Conservation (phyloP, 1,140 invertebrate genomes). For the Papilio helenus region DNA sequence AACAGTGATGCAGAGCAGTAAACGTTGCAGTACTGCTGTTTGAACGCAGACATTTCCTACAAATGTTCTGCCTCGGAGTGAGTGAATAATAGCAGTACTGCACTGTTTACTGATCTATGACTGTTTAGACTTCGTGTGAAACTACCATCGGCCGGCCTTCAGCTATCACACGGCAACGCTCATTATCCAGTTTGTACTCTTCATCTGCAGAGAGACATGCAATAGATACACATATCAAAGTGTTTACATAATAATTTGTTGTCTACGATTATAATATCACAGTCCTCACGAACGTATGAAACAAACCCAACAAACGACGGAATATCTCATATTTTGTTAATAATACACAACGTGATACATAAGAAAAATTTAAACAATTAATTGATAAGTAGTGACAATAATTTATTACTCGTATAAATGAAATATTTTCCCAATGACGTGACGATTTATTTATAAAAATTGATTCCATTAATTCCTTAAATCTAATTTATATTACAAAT, state of each 20-base stretch:
- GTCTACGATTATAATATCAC: too few species aligned
- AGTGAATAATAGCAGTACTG: background rate
- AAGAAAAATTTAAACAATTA: background rate
- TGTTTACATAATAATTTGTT: background rate
- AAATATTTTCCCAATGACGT: background rate
- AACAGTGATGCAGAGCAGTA: background rate
- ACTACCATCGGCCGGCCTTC: background rate
- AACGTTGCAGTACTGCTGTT: background rate
- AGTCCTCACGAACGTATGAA: background rate
- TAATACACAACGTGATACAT: background rate
- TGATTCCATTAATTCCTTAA: background rate
- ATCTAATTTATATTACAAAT: background rate
- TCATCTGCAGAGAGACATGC: background rate
- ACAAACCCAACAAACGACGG: background rate
- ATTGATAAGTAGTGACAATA: background rate
- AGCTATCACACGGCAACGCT: constrained; percentile 3
- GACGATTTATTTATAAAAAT: background rate
- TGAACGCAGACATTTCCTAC: background rate
- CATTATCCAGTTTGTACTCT: constrained; percentile 9
- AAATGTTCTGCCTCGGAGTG: background rate
- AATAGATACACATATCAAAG: background rate
- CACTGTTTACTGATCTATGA: background rate
- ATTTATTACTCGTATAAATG: background rate
- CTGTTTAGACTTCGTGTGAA: background rate
- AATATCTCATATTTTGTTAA: background rate